phyloP scores from a whole-genome alignment of 2,113 vertebrate species.

The Benitochromis conjunctus region DNA sequence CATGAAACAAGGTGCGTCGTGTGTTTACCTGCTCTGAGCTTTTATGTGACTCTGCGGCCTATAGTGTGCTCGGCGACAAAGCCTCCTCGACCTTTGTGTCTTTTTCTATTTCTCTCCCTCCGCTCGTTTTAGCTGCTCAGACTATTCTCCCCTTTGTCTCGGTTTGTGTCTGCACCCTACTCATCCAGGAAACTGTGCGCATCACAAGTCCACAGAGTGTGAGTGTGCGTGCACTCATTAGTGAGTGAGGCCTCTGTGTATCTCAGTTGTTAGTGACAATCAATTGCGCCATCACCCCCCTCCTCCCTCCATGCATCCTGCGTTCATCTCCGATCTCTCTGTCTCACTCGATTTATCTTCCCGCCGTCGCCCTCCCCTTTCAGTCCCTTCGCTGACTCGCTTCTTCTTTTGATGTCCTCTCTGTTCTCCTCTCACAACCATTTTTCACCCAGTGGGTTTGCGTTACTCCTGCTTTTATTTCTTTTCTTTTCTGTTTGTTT shows the following conservation, averaged over 20 bases:
- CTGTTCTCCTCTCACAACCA: not conserved
- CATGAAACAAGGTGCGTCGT: not conserved
- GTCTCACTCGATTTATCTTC: constrained; percentile 19
- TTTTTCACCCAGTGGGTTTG: not conserved
- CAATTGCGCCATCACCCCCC: not conserved
- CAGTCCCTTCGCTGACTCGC: not conserved
- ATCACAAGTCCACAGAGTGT: not conserved
- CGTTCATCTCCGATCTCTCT: constrained; percentile 9
- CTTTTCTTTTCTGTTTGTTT: not conserved
- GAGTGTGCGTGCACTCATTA: not conserved
- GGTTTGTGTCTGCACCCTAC: not conserved
- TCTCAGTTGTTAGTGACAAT: constrained; percentile 11
- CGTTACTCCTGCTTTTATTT: not conserved
- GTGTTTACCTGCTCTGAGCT: constrained; percentile 17
- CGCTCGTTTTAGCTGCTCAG: not conserved
- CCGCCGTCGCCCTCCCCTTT: not conserved
- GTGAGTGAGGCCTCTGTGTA: not conserved
- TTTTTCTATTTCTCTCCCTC: not conserved
- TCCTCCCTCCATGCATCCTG: not conserved
- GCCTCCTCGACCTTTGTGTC: not conserved
- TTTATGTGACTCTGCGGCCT: not conserved
- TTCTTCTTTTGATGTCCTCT: not conserved
- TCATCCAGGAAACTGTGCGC: not conserved
- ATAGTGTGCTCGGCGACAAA: not conserved
- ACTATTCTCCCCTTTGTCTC: not conserved